Evolutionary conservation across 2,888 invertebrate genomes (phyloP).

Genomic region (Aplocera efformata): DNA sequence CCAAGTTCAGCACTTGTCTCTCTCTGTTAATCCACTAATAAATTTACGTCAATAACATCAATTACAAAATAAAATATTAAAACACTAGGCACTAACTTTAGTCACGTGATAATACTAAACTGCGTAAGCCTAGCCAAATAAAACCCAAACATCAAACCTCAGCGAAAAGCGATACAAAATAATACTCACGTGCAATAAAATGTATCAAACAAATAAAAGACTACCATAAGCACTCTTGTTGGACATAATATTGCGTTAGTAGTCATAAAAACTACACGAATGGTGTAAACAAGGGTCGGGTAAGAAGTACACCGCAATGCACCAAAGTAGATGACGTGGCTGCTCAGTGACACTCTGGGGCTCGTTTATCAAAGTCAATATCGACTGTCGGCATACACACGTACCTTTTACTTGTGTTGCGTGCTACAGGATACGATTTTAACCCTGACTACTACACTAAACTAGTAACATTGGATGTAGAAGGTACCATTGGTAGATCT

Average conservation of each 20-base stretch:
- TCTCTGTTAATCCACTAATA: too few species aligned
- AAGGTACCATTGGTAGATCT: too few species aligned
- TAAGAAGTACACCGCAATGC: slow-evolving; percentile 71
- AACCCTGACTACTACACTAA: slow-evolving; percentile 14
- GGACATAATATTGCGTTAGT: slow-evolving; percentile 64
- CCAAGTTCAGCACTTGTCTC: too few species aligned
- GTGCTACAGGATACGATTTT: slow-evolving; percentile 7
- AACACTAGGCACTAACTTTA: too few species aligned
- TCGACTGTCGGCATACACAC: slow-evolving; percentile 69
- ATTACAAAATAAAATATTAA: too few species aligned
- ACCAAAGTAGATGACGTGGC: slow-evolving; percentile 76
- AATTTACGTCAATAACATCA: too few species aligned
- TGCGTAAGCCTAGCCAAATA: slow-evolving; percentile 11
- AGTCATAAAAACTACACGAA: slow-evolving; percentile 71
- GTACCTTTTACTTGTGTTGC: slow-evolving; percentile 50
- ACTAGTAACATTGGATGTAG: too few species aligned
- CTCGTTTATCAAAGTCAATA: slow-evolving; percentile 80
- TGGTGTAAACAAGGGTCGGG: slow-evolving; percentile 70
- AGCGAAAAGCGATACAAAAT: slow-evolving; percentile 46
- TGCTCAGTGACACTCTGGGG: slow-evolving; percentile 70
- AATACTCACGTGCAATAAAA: slow-evolving; percentile 59
- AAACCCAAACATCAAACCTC: slow-evolving; percentile 29
- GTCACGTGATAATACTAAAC: too few species aligned
- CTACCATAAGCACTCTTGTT: slow-evolving; percentile 56
- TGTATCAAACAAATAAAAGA: slow-evolving; percentile 65